Evolutionary conservation across 2,888 invertebrate genomes (phyloP).

Genomic region (Caenorhabditis uteleia): DNA sequence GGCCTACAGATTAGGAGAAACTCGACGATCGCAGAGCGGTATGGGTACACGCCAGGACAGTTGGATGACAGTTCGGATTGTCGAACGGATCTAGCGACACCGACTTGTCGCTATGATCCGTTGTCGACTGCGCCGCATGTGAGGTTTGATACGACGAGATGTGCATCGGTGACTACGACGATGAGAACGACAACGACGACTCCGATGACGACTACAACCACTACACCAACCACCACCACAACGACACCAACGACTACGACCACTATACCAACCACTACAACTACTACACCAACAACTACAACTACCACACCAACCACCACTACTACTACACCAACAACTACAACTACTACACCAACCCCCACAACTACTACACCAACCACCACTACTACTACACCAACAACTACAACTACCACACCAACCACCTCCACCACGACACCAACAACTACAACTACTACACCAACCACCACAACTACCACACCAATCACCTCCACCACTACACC

Average conservation of each 20-base stretch:
- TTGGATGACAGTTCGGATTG: constrained; percentile 33
- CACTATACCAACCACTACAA: constrained; percentile 2
- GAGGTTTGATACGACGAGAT: too few species aligned
- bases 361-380: constrained; percentile 3
- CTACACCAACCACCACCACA: too few species aligned
- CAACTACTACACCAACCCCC: constrained; percentile 5
- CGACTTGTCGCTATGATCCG: constrained; percentile 26
- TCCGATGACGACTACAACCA: not conserved
- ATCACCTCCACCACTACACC: too few species aligned
- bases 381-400: constrained; percentile 1
- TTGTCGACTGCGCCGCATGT: constrained; percentile 7
- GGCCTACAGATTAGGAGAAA: not conserved
- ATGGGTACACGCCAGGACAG: constrained; percentile 15
- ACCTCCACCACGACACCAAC: too few species aligned
- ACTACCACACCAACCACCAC: constrained; percentile 1
- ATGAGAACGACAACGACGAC: too few species aligned
- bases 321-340: constrained; percentile 8
- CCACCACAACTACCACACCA: too few species aligned
- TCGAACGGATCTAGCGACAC: constrained; percentile 21
- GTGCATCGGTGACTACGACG: too few species aligned
- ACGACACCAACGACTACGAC: constrained; percentile 4
- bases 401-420: too few species aligned
- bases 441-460: too few species aligned
- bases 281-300: constrained; percentile 1
- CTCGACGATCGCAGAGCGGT: constrained; percentile 4